phyloP scores from a whole-genome alignment of 2,113 vertebrate species.

The Clupea harengus region DNA sequence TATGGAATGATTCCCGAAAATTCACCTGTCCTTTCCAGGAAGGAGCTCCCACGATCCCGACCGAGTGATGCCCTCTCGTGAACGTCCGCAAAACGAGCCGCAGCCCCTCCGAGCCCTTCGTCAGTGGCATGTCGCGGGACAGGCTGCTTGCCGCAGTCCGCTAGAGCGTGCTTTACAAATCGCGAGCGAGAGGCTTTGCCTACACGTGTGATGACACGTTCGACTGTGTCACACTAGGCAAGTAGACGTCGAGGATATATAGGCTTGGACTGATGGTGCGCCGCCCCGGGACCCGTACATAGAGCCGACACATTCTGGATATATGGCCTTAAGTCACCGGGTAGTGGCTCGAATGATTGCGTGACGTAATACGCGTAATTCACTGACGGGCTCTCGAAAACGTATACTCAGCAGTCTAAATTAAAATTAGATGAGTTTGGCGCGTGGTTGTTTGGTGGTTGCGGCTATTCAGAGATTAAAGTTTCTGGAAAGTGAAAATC shows the following conservation, averaged over 20 bases:
- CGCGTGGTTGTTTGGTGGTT: too few relatives aligned
- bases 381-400: too few relatives aligned
- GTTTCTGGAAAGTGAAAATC: too few relatives aligned
- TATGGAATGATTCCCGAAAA: not conserved
- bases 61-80: constrained; percentile 30
- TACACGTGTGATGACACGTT: constrained; percentile 15
- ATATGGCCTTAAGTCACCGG: not conserved
- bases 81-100: constrained; percentile 29
- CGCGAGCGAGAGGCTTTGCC: not conserved
- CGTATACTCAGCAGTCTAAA: too few relatives aligned
- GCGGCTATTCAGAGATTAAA: too few relatives aligned
- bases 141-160: not conserved
- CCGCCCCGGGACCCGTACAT: not conserved
- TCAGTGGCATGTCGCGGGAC: constrained; percentile 28
- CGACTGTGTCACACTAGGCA: not conserved
- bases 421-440: too few relatives aligned
- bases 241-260: not conserved
- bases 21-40: constrained; percentile 72
- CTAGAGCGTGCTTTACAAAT: not conserved
- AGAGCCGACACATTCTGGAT: not conserved
- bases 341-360: not conserved
- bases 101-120: constrained; percentile 43
- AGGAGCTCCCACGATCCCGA: constrained; percentile 71
- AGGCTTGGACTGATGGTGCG: not conserved
- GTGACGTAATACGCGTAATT: not conserved